Percentiles rank a stretch among this genome's conserved stretches.
Evolutionary conservation across 2,797 vertebrate species (phyloP).

Genomic region (Tapirus indicus): DNA sequence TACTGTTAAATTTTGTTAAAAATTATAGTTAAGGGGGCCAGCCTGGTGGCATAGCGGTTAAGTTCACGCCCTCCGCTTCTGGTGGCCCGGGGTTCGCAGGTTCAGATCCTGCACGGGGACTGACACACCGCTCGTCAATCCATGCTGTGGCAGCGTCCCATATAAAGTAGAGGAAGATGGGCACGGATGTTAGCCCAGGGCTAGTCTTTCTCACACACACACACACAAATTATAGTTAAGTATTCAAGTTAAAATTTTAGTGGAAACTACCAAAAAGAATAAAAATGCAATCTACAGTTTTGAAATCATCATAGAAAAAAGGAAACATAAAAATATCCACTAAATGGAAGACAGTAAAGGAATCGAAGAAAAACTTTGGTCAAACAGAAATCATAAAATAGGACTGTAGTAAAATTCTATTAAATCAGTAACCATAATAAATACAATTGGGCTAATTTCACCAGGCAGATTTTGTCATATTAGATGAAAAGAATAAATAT

Average conservation of each 20-base stretch:
- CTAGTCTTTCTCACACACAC: too few relatives aligned
- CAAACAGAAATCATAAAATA: conserved; percentile 17
- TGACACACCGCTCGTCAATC: too few relatives aligned
- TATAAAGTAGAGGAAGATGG: too few relatives aligned
- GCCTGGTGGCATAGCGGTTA: too few relatives aligned
- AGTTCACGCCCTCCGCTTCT: too few relatives aligned
- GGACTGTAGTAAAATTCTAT: background rate
- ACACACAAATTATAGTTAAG: background rate
- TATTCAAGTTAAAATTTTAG: background rate
- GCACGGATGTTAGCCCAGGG: too few relatives aligned
- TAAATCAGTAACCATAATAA: background rate
- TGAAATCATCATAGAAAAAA: background rate
- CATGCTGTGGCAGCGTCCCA: too few relatives aligned
- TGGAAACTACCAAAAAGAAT: background rate
- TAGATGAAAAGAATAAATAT: background rate
- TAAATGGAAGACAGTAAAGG: background rate
- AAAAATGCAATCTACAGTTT: background rate
- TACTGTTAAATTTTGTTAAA: background rate
- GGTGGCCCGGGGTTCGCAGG: too few relatives aligned
- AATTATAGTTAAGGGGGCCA: too few relatives aligned
- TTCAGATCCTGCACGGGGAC: too few relatives aligned
- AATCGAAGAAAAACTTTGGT: background rate
- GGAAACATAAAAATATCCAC: background rate
- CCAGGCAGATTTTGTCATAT: background rate
- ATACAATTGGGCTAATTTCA: background rate